phyloP scores from a whole-genome alignment of 2,113 vertebrate species.

The Neolamprologus kungweensis region DNA sequence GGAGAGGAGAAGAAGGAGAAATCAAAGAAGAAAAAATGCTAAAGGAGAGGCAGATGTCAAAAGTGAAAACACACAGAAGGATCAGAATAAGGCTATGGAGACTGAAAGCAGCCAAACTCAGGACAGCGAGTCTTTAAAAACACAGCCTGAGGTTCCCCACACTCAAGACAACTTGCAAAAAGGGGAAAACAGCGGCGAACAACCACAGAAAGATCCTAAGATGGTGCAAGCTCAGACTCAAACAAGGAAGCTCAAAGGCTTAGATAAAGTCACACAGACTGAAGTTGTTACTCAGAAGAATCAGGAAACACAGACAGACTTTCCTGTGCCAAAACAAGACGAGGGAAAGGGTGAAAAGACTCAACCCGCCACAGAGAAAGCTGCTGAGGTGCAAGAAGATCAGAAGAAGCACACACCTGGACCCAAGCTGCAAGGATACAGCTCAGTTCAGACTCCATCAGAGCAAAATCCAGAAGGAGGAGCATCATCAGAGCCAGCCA shows the following conservation, averaged over 20 bases:
- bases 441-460: background rate
- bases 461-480: background rate
- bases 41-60: background rate
- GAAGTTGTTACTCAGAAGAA: background rate
- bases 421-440: background rate
- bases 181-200: background rate
- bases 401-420: rapidly evolving
- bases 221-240: constrained; percentile 37
- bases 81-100: background rate
- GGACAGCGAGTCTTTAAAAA: background rate
- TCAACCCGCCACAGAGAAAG: background rate
- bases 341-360: background rate
- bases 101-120: background rate
- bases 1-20: constrained; percentile 11
- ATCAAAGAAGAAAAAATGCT: background rate
- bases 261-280: constrained; percentile 30
- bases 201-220: background rate
- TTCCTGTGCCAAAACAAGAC: background rate
- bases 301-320: constrained; percentile 52
- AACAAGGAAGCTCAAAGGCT: background rate
- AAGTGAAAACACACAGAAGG: background rate
- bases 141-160: background rate
- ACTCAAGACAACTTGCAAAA: background rate
- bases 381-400: background rate
- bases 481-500: background rate